A percentile compares a stretch with the other conserved stretches of the same genome.
Evolutionary conservation across 1,140 invertebrate species (phyloP).

Genomic region (Camponotus pennsylvanicus): DNA sequence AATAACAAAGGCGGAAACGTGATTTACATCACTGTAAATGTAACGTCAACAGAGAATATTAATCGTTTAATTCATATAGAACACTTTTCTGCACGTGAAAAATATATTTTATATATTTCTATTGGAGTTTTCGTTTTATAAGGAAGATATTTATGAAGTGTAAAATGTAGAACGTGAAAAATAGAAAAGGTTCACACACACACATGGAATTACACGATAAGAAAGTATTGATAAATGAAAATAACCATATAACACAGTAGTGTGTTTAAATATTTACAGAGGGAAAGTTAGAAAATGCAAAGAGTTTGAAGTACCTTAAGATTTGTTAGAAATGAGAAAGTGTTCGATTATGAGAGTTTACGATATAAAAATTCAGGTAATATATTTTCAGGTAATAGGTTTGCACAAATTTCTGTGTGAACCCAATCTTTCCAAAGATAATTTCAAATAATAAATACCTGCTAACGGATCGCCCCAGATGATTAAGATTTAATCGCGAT

Average conservation of each 20-base stretch:
- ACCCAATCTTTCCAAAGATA: neutral
- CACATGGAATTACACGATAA: neutral
- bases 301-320: neutral
- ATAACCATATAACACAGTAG: neutral
- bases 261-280: neutral
- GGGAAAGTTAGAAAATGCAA: neutral
- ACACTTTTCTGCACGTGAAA: neutral
- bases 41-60: constrained; percentile 15
- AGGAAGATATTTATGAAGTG: neutral
- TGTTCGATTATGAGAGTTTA: neutral
- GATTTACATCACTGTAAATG: constrained; percentile 20
- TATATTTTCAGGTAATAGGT: neutral
- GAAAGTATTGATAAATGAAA: neutral
- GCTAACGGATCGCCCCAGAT: constrained; percentile 5
- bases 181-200: neutral
- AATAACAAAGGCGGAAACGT: neutral
- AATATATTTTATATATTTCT: neutral
- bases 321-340: neutral
- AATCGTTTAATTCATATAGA: constrained; percentile 2
- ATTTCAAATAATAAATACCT: constrained; percentile 35
- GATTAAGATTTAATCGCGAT: neutral
- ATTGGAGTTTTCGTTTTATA: neutral
- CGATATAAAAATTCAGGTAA: neutral
- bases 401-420: neutral
- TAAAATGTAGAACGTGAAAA: neutral